phyloP scores from a whole-genome alignment of 2,888 invertebrate genomes.

The Catocala fraxini region DNA sequence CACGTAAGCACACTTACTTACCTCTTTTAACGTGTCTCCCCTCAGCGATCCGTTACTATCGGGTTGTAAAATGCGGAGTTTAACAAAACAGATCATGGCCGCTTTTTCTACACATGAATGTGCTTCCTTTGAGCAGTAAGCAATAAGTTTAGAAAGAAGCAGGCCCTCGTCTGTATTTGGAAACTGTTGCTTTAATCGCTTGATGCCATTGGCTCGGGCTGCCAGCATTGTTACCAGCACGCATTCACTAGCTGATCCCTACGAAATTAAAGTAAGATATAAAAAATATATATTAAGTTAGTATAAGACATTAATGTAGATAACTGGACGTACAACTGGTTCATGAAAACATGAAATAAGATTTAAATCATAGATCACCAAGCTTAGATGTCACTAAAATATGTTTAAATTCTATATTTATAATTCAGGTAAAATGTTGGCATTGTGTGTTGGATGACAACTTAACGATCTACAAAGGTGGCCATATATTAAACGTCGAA shows the following conservation, averaged over 20 bases:
- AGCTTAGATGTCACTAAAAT: no score
- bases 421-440: no score
- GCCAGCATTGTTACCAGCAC: constrained; percentile 97
- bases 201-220: constrained; percentile 96
- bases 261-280: constrained; percentile 24
- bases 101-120: constrained; percentile 98
- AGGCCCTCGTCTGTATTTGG: constrained; percentile 96
- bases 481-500: no score
- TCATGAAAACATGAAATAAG: no score
- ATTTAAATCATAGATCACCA: no score
- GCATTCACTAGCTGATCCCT: constrained; percentile 99
- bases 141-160: constrained; percentile 96
- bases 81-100: constrained; percentile 97
- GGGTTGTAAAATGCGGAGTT: constrained; percentile 95
- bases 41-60: constrained; percentile 94
- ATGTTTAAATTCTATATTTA: no score
- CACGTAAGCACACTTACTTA: constrained; percentile 65
- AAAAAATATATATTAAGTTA: no score
- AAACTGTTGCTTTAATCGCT: constrained; percentile 93
- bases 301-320: no score
- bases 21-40: constrained; percentile 93
- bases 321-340: no score
- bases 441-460: no score
- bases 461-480: no score
- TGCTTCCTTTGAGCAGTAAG: constrained; percentile 96